Base-by-base conservation (phyloP, 23 tunicate genomes). In the Clavelina lepadiformis region DNA sequence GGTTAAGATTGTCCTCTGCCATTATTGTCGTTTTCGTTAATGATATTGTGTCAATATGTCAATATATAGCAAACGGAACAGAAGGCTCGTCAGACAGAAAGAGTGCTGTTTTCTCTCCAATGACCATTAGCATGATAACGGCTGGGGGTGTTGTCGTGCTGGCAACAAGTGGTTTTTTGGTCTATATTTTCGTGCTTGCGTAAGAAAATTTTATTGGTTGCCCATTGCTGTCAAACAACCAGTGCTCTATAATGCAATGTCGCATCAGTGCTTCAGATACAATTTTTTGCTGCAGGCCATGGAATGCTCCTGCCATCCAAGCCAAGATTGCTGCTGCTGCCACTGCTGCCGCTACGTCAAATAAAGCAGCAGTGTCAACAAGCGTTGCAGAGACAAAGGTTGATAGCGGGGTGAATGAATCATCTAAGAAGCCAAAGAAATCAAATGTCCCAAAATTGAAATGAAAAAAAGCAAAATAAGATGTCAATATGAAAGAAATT, bases 171-270 rank as follows among this genome's bases (percentile, higher is more conserved):
- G 97, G 75, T 5, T 81, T 81, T 26, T 22, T 80, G 18, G 46
- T 68, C 29, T 89, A 89, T 55, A 71, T 80, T 11, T 75, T 70
- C 41, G 61, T 89, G 1, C 36, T 89, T 38, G 88, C 97, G 97
- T 89, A 69, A 80, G 97, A 65, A 52, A 35, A n/a, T n/a, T n/a
- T n/a, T n/a, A n/a, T n/a, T n/a, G n/a, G n/a, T n/a, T n/a, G n/a
- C n/a, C n/a, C n/a, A 54, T 18, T 22, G 24, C 60, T 19, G 20
- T 18, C 23, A 54, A 54, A 18, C 5, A 11, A 44, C 15, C 15
- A 44, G 49, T 15, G 49, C 15, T 11, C 49, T n/a, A n/a, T n/a
- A n/a, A n/a, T n/a, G n/a, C n/a, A n/a, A n/a, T n/a, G n/a, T n/a
- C n/a, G n/a, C n/a, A n/a, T n/a, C n/a, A n/a, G n/a, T n/a, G n/a